phyloP scores from a whole-genome alignment of 2,888 invertebrate species.

The Sarcophaga rosellei region DNA sequence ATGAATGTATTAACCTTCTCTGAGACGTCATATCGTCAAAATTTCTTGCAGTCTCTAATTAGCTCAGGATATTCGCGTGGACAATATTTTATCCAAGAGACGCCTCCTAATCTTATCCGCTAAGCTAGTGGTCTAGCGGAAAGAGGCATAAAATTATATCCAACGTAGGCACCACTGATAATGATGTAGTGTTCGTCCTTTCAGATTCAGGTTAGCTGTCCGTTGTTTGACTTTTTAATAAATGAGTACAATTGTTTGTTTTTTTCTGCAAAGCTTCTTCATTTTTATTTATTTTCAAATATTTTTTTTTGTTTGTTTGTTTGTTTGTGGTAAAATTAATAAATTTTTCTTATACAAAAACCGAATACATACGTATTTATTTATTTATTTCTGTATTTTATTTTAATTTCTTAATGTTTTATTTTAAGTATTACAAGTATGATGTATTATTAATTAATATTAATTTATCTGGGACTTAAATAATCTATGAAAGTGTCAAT shows the following conservation, averaged over 20 bases:
- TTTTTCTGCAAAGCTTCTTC: slow-evolving; percentile 58
- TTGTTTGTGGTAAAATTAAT: slow-evolving; percentile 50
- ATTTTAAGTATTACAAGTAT: slow-evolving; percentile 46
- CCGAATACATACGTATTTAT: slow-evolving; percentile 28
- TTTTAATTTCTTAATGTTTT: slow-evolving; percentile 21
- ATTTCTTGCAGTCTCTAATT: too few species aligned
- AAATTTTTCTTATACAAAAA: slow-evolving; percentile 56
- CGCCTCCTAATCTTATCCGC: too few species aligned
- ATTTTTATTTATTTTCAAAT: slow-evolving; percentile 40
- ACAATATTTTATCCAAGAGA: too few species aligned
- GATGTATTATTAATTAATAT: slow-evolving; percentile 36
- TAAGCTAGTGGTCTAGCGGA: too few species aligned
- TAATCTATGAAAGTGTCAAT: slow-evolving; percentile 37
- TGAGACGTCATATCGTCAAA: too few species aligned
- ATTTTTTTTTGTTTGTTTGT: slow-evolving; percentile 28
- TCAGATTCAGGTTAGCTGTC: too few species aligned
- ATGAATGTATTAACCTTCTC: too few species aligned
- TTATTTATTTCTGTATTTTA: slow-evolving; percentile 29
- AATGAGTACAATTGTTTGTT: slow-evolving; percentile 8
- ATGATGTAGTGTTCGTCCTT: too few species aligned
- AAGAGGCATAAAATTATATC: too few species aligned
- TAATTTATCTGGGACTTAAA: slow-evolving; percentile 7
- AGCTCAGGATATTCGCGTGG: too few species aligned
- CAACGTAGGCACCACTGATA: too few species aligned
- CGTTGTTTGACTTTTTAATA: neutral